phyloP scores from a whole-genome alignment of 2,113 vertebrate species.

The Recurvirostra avosetta region DNA sequence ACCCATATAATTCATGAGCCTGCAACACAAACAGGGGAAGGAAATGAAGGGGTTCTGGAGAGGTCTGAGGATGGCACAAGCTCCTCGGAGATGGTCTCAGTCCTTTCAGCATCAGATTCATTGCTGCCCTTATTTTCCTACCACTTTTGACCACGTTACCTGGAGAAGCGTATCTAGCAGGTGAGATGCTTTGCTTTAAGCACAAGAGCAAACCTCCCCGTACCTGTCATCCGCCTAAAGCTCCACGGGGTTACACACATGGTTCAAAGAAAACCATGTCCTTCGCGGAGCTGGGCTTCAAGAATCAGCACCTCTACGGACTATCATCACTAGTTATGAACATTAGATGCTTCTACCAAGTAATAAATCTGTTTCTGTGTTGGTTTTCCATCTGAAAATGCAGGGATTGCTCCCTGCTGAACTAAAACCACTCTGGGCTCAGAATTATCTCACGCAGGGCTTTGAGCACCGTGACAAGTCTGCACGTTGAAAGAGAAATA shows the following conservation, averaged over 20 bases:
- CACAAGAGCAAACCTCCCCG: not conserved
- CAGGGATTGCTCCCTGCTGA: not conserved
- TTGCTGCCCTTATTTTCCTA: not conserved
- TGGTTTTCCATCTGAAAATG: not conserved
- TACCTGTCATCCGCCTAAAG: not conserved
- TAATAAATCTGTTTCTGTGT: not conserved
- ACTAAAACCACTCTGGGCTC: not conserved
- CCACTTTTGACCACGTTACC: not conserved
- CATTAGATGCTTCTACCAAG: not conserved
- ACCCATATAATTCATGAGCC: not conserved
- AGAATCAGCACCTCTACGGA: accelerated
- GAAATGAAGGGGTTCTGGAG: not conserved
- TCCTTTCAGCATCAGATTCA: not conserved
- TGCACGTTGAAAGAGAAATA: not conserved
- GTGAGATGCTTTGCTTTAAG: not conserved
- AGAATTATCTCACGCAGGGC: not conserved
- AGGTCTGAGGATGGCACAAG: not conserved
- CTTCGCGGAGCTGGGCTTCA: not conserved
- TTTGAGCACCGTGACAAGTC: not conserved
- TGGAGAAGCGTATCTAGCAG: too few relatives aligned
- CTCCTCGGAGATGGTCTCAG: not conserved
- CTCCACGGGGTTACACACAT: accelerated
- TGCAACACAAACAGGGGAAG: not conserved
- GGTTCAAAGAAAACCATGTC: accelerated
- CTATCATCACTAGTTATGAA: accelerated